Percentiles rank a stretch among this genome's conserved stretches.
Evolutionary conservation across 2,888 invertebrate species (phyloP).

Genomic region (Bombylius major): DNA sequence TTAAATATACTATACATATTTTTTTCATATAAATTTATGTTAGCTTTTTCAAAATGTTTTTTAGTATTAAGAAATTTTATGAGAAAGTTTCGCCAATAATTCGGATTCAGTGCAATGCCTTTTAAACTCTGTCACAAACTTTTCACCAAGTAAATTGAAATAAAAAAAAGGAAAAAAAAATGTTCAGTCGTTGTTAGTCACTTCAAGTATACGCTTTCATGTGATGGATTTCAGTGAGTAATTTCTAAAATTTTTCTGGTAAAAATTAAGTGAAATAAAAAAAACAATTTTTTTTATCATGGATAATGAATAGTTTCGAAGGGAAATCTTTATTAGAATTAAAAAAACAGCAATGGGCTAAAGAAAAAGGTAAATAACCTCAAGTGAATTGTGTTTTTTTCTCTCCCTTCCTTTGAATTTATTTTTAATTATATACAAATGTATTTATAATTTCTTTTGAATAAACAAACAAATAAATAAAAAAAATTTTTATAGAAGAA

Average conservation of each 20-base stretch:
- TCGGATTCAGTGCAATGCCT: conserved; percentile 3
- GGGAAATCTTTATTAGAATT: conserved; percentile 59
- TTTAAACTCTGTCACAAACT: background rate
- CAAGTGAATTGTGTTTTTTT: background rate
- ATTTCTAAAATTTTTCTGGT: too few species aligned
- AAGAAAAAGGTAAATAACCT: conserved; percentile 62
- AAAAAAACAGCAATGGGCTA: conserved; percentile 87
- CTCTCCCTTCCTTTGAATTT: background rate
- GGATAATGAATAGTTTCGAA: conserved; percentile 7
- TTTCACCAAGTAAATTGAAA: background rate
- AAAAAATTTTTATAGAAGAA: conserved; percentile 51
- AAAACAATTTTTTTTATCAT: too few species aligned
- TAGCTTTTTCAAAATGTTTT: background rate
- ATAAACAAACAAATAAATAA: too few species aligned
- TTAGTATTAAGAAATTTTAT: background rate
- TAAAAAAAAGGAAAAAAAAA: too few species aligned
- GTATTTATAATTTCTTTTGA: too few species aligned
- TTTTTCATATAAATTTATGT: background rate
- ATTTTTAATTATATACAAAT: too few species aligned
- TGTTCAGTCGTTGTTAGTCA: too few species aligned
- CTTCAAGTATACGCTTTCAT: too few species aligned
- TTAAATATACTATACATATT: background rate
- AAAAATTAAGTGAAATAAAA: too few species aligned
- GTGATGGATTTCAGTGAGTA: too few species aligned
- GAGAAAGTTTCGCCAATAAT: conserved; percentile 11